Percentiles rank a stretch among this genome's conserved stretches.
These are phyloP conservation scores for Cotesia glomerata DNA, from an alignment of 1,140 invertebrate genomes.

Conservation along the genomic window DNA sequence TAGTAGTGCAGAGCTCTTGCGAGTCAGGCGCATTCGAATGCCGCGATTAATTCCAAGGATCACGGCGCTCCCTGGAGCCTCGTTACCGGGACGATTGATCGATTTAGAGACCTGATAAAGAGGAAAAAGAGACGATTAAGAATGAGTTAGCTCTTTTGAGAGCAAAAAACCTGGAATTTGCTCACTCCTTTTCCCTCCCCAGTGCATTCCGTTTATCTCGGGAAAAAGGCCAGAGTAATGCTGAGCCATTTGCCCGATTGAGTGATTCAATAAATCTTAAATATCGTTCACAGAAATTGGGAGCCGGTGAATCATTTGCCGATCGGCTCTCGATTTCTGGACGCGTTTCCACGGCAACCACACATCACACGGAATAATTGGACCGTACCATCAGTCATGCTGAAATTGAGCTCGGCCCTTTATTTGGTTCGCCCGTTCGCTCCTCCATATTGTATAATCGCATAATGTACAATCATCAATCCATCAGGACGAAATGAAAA, in stretches of 20 bases:
- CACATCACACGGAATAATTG: too few species aligned
- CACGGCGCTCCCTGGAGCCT: slow-evolving; percentile 22
- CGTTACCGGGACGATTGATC: slow-evolving; percentile 30
- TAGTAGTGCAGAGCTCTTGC: slow-evolving; percentile 20
- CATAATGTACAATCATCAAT: too few species aligned
- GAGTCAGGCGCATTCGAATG: slow-evolving; percentile 29
- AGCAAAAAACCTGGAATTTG: neutral
- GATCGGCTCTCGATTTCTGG: too few species aligned
- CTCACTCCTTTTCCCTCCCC: neutral
- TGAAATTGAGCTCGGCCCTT: too few species aligned
- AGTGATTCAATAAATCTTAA: neutral
- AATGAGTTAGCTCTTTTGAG: slow-evolving; percentile 10
- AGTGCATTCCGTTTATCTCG: neutral
- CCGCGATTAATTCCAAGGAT: slow-evolving; percentile 31
- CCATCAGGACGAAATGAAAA: too few species aligned
- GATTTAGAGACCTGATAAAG: slow-evolving; percentile 7
- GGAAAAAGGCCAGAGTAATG: neutral
- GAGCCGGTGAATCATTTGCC: neutral
- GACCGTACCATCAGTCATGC: too few species aligned
- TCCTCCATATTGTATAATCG: too few species aligned
- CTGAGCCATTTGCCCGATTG: neutral
- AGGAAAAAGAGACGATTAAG: slow-evolving; percentile 7
- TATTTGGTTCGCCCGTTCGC: too few species aligned
- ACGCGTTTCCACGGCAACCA: too few species aligned
- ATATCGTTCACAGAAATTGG: neutral